A percentile compares a stretch with the other conserved stretches of the same genome.
Evolutionary conservation across 2,113 vertebrate genomes (phyloP).

Genomic region (Varanus salvator): DNA sequence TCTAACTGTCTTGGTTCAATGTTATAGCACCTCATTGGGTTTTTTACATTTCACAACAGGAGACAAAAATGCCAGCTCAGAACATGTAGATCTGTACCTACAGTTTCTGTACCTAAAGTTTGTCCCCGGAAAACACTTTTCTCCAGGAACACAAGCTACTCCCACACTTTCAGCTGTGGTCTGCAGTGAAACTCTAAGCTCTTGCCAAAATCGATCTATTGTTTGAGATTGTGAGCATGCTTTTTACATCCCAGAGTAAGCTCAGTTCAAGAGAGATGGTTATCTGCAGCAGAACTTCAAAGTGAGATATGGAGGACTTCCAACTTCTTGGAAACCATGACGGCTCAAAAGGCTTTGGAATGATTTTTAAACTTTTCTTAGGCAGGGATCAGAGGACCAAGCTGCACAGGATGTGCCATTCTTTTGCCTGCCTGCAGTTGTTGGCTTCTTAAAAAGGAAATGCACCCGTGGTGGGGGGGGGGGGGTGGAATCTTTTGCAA

Average conservation of each 20-base stretch:
- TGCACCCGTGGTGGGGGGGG: not conserved
- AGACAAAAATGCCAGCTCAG: slow-evolving; percentile 9
- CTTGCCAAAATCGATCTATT: slow-evolving; percentile 33
- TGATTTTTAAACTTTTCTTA: not conserved
- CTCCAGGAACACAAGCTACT: slow-evolving; percentile 30
- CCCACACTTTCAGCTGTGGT: not conserved
- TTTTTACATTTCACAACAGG: slow-evolving; percentile 28
- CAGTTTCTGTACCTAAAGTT: slow-evolving; percentile 23
- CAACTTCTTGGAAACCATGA: not conserved
- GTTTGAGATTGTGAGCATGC: slow-evolving; percentile 46
- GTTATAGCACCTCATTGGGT: not conserved
- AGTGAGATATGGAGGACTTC: not conserved
- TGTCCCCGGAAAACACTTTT: slow-evolving; percentile 26
- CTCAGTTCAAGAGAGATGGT: not conserved
- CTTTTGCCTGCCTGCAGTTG: not conserved
- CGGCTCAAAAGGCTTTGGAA: not conserved
- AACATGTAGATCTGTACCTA: slow-evolving; percentile 10
- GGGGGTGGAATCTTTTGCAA: not conserved
- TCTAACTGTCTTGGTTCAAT: not conserved
- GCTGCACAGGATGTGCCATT: not conserved
- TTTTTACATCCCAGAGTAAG: not conserved
- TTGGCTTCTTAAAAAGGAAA: not conserved
- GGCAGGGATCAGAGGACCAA: not conserved
- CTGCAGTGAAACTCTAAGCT: slow-evolving; percentile 8
- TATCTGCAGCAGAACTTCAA: not conserved